Evolutionary conservation across 2,113 vertebrate species (phyloP).

Genomic region (Phylloscopus trochiloides): DNA sequence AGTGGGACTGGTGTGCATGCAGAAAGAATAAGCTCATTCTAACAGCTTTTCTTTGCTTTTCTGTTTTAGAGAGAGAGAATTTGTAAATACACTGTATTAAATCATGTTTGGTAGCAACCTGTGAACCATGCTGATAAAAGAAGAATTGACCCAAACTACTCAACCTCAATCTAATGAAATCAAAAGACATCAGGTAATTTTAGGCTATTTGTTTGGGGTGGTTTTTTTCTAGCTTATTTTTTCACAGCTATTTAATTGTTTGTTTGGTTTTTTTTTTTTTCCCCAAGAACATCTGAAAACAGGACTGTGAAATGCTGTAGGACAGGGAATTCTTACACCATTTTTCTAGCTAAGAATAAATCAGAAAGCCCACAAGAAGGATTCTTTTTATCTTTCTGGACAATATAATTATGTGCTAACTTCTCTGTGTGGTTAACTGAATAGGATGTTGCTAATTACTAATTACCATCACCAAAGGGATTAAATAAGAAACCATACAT

Average conservation of each 20-base stretch:
- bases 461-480: neutral
- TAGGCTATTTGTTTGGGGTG: neutral
- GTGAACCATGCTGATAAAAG: neutral
- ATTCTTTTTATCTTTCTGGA: neutral
- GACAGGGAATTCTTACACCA: neutral
- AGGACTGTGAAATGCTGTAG: neutral
- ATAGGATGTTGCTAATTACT: neutral
- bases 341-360: neutral
- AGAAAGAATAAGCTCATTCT: slow-evolving; percentile 32
- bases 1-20: neutral
- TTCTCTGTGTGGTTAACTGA: neutral
- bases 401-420: neutral
- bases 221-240: neutral
- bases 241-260: neutral
- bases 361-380: neutral
- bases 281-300: neutral
- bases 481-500: neutral
- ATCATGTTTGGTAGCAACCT: neutral
- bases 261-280: neutral
- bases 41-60: neutral
- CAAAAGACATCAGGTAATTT: neutral
- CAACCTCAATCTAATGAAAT: neutral
- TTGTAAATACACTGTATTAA: neutral
- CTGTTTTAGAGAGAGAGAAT: neutral
- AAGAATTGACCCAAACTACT: neutral